Percentiles rank a stretch among this genome's conserved stretches.
Evolutionary conservation across 2,888 invertebrate genomes (phyloP).

Genomic region (Caenorhabditis drosophilae): DNA sequence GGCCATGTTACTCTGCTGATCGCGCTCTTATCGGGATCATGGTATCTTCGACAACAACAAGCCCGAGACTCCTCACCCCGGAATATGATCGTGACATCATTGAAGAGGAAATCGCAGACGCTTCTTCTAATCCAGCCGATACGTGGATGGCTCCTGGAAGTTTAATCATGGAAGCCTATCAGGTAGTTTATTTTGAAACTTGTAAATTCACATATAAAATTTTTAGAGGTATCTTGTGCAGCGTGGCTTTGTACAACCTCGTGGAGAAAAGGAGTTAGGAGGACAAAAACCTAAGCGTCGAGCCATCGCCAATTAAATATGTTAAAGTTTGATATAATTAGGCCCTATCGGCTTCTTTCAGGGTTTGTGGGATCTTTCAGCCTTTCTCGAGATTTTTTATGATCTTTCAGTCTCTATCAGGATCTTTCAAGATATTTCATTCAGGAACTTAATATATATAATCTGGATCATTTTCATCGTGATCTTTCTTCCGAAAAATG

Average conservation of each 20-base stretch:
- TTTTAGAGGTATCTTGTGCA: slow-evolving; percentile 16
- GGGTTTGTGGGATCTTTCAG: too few species aligned
- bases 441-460: too few species aligned
- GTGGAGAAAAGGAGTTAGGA: slow-evolving; percentile 6
- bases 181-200: slow-evolving; percentile 17
- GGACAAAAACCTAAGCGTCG: slow-evolving; percentile 8
- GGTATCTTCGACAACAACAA: slow-evolving; percentile 24
- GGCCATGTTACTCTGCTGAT: slow-evolving; percentile 20
- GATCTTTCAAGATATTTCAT: too few species aligned
- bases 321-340: too few species aligned
- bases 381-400: too few species aligned
- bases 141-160: slow-evolving; percentile 12
- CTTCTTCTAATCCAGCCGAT: slow-evolving; percentile 21
- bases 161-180: slow-evolving; percentile 16
- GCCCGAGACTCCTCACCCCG: slow-evolving; percentile 5
- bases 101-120: slow-evolving; percentile 16
- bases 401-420: too few species aligned
- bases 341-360: too few species aligned
- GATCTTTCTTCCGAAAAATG: too few species aligned
- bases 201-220: slow-evolving; percentile 17
- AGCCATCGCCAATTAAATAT: slow-evolving; percentile 4
- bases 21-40: slow-evolving; percentile 22
- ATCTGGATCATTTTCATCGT: too few species aligned
- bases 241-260: slow-evolving; percentile 11
- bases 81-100: slow-evolving; percentile 19